Evolutionary conservation across 2,888 invertebrate genomes (phyloP).

Genomic region (Drosophila borborema): DNA sequence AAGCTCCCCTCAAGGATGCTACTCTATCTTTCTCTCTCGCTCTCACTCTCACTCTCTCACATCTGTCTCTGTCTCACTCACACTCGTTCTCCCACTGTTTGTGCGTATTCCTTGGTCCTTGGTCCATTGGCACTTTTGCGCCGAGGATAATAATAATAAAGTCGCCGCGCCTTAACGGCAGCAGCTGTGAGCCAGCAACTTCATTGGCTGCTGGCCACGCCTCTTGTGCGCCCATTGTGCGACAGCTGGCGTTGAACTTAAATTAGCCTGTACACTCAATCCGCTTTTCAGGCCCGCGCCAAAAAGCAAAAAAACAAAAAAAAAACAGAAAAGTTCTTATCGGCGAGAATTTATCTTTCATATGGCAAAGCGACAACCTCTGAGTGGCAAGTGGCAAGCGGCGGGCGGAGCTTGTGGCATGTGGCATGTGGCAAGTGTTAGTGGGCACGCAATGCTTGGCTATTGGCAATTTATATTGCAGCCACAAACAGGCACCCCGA

Average conservation of each 20-base stretch:
- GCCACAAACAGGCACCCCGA: conserved; percentile 46
- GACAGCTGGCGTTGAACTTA: conserved; percentile 80
- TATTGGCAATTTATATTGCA: conserved; percentile 75
- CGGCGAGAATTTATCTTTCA: conserved; percentile 78
- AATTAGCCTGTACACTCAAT: conserved; percentile 78
- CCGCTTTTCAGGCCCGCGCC: conserved; percentile 57
- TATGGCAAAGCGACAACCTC: conserved; percentile 69
- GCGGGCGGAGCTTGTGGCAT: conserved; percentile 29
- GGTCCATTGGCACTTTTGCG: conserved; percentile 57
- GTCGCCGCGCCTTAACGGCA: conserved; percentile 63
- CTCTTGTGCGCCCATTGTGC: conserved; percentile 42
- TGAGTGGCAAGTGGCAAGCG: conserved; percentile 33
- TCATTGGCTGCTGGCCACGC: conserved; percentile 28
- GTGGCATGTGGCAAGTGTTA: conserved; percentile 26
- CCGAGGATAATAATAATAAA: conserved; percentile 78
- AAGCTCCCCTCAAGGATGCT: neutral
- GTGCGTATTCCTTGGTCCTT: conserved; percentile 16
- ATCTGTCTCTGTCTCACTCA: too few relatives aligned
- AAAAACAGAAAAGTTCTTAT: conserved; percentile 73
- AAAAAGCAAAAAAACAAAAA: neutral
- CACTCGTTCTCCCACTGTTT: neutral
- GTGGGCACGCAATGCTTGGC: conserved; percentile 52
- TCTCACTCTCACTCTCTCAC: neutral
- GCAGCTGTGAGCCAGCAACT: conserved; percentile 12
- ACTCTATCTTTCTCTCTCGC: neutral